Evolutionary conservation across 2,888 invertebrate genomes (phyloP), one percentile per base, ranked within the genome.

Genomic region (Diarsia mendica): DNA sequence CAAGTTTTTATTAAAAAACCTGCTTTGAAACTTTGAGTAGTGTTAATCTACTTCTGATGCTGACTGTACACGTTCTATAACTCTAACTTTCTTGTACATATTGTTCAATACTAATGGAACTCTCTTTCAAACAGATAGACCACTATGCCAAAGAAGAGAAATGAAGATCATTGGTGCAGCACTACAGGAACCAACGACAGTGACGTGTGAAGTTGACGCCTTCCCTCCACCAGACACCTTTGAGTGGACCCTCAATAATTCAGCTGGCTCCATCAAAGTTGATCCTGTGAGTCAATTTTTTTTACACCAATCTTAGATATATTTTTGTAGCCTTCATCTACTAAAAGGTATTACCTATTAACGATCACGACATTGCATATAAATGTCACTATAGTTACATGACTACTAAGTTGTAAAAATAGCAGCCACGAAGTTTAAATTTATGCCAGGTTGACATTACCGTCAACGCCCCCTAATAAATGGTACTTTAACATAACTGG

Each of bases 171-270:
- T 98, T 90, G 98, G 98, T 9, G 98, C 98, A 44, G 98, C 98
- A 3, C 96, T 98, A 74, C 98, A 98, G 93, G 98, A 98, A 94
- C 97, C 98, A 73, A 98, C 98, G 4, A 97, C 97, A 89, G 97
- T 98, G 67, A 95, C 97, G 79, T 99, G 99, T 94, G 98, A 98
- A 94, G 98, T 99, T 65, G 98, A 98, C 90, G 97, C 98, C 64
- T 98, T 98, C 93, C 98, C 99, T 64, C 97, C 98, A 33, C 98
- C 98, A 46, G 98, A 98, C 89, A 97, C 97, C 86, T 99, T 98
- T 95, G 98, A 98, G 92, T 99, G 99, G 99, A 97, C 98, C 65
- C 98, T 99, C 94, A 99, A 99, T 96, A 99, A 98, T 95, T 98
- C 98, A 46, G 98, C 98, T 55, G 98, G 98, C 90, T 97, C 98